Conservation (phyloP, 2,113 vertebrate genomes). For the Eonycteris spelaea region DNA sequence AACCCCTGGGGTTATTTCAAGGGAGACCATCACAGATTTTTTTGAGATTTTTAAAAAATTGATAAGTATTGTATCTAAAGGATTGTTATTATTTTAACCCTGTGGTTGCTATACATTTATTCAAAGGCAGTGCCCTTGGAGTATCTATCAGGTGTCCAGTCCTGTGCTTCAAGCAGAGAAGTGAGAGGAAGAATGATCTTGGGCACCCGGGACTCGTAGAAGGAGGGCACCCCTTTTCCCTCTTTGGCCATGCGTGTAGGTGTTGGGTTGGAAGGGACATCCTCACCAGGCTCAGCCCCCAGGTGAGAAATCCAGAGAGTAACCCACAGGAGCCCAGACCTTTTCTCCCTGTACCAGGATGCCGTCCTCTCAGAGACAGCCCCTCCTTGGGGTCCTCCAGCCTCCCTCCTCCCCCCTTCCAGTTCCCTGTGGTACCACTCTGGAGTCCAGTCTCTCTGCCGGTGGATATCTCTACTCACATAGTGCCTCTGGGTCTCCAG, state of each 20-base stretch:
- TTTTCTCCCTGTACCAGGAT: background rate
- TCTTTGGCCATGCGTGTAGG: background rate
- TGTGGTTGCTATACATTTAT: background rate
- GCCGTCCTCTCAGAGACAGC: background rate
- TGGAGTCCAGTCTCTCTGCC: background rate
- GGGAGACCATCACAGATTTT: background rate
- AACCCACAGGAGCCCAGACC: background rate
- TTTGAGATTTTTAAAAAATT: background rate
- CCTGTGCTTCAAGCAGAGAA: background rate
- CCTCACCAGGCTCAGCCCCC: background rate
- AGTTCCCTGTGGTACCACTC: background rate
- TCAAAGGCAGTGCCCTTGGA: background rate
- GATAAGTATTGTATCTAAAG: background rate
- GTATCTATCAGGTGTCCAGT: background rate
- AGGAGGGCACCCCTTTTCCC: background rate
- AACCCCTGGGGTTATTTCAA: background rate
- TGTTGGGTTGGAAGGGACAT: background rate
- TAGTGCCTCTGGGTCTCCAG: background rate
- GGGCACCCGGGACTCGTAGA: background rate
- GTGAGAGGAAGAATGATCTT: background rate
- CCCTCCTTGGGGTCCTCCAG: background rate
- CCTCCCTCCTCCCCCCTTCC: rapidly evolving
- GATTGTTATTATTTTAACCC: background rate
- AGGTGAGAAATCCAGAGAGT: background rate
- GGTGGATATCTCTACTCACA: background rate